phyloP scores from a whole-genome alignment of 1,140 invertebrate genomes.

The Calosoma granatense region DNA sequence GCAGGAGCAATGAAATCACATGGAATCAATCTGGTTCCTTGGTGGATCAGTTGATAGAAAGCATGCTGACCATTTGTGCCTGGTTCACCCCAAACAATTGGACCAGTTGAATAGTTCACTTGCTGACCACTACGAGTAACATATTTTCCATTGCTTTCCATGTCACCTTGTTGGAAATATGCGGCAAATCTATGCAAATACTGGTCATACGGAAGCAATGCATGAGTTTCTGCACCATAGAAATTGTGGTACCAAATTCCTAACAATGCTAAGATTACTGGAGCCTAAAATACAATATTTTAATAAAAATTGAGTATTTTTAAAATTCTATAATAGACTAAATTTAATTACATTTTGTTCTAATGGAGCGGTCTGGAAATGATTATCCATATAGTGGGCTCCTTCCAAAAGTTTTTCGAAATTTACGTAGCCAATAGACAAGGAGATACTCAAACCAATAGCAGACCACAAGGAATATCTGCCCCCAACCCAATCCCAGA shows the following conservation, averaged over 20 bases:
- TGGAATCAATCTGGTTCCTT: slow-evolving; percentile 82
- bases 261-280: slow-evolving; percentile 86
- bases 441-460: slow-evolving; percentile 91
- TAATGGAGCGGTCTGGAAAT: slow-evolving; percentile 81
- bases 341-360: slow-evolving; percentile 76
- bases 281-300: slow-evolving; percentile 53
- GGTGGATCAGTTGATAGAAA: slow-evolving; percentile 95
- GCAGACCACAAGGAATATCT: slow-evolving; percentile 97
- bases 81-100: slow-evolving; percentile 78
- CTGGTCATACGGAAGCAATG: slow-evolving; percentile 95
- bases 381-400: slow-evolving; percentile 89
- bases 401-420: slow-evolving; percentile 88
- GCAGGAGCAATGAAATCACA: slow-evolving; percentile 95
- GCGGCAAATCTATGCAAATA: slow-evolving; percentile 98
- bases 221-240: slow-evolving; percentile 89
- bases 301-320: no score
- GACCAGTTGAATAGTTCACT: slow-evolving; percentile 56
- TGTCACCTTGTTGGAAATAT: slow-evolving; percentile 99
- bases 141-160: slow-evolving; percentile 99
- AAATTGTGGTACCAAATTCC: slow-evolving; percentile 98
- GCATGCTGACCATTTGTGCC: slow-evolving; percentile 99
- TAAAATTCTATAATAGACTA: slow-evolving; percentile 10
- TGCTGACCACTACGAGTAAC: slow-evolving; percentile 64
- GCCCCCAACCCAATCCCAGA: slow-evolving; percentile 99
- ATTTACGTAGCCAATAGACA: slow-evolving; percentile 92